phyloP scores from a whole-genome alignment of 2,113 vertebrate species.

The Poecile atricapillus region DNA sequence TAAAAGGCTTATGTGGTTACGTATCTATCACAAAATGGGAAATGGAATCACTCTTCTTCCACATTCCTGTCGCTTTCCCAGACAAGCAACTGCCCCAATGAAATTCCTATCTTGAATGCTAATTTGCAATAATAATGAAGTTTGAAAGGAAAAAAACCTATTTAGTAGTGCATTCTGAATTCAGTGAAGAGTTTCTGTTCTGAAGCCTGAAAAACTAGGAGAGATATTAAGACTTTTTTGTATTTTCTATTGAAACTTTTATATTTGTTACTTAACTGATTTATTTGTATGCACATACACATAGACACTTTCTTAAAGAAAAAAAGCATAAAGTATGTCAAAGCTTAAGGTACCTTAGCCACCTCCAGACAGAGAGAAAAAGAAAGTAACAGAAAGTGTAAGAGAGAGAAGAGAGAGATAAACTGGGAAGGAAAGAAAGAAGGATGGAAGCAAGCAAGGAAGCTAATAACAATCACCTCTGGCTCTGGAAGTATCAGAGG shows the following conservation, averaged over 20 bases:
- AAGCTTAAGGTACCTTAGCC: not conserved
- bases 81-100: not conserved
- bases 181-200: not conserved
- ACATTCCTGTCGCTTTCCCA: not conserved
- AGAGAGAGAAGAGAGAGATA: not conserved
- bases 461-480: not conserved
- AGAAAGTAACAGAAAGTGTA: not conserved
- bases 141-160: not conserved
- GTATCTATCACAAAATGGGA: constrained; percentile 1
- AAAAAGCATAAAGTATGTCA: not conserved
- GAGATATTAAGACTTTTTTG: not conserved
- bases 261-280: not conserved
- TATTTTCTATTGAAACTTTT: not conserved
- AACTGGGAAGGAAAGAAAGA: not conserved
- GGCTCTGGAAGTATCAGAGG: not conserved
- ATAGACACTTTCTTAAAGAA: not conserved
- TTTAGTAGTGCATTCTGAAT: not conserved
- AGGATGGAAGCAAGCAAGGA: too few species aligned
- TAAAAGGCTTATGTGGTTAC: not conserved
- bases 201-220: not conserved
- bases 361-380: not conserved
- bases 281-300: not conserved
- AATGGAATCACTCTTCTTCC: not conserved
- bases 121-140: constrained; percentile 1
- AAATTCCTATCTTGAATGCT: not conserved